These are phyloP conservation scores for Sphaerophoria taeniata DNA, from an alignment of 2,888 invertebrate species.

Conservation along the genomic window DNA sequence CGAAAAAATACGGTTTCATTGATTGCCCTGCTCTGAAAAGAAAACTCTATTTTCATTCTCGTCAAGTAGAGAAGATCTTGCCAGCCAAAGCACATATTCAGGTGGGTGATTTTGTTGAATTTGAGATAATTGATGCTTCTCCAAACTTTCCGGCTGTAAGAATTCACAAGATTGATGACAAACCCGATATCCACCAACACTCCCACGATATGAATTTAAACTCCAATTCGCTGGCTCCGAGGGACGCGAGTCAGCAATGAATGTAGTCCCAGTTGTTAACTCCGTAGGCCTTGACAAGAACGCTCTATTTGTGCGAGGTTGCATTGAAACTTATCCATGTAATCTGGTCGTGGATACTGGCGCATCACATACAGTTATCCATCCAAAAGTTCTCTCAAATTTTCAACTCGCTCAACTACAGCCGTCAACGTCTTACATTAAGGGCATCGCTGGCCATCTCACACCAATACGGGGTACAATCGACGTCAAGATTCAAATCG, in stretches of 20 bases:
- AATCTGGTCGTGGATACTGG: too few species aligned
- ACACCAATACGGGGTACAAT: not conserved
- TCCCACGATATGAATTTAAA: not conserved
- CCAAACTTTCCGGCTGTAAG: not conserved
- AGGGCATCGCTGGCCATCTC: not conserved
- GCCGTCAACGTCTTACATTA: not conserved
- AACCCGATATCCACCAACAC: not conserved
- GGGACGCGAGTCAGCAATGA: not conserved
- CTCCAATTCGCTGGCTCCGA: constrained; percentile 1
- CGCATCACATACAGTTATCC: not conserved
- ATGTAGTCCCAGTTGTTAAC: too few species aligned
- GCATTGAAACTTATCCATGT: too few species aligned
- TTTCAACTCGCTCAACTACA: not conserved
- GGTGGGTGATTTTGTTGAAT: constrained; percentile 4
- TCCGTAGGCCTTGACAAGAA: too few species aligned
- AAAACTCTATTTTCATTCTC: constrained; percentile 2
- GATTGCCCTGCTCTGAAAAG: not conserved
- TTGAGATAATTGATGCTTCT: not conserved
- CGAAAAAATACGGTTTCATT: not conserved
- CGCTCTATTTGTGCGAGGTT: too few species aligned
- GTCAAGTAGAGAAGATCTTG: not conserved
- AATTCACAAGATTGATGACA: not conserved
- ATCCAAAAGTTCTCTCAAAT: not conserved
- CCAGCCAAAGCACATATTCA: not conserved
- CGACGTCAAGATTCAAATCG: not conserved